phyloP scores from a whole-genome alignment of 2,888 invertebrate genomes.

The Bursaphelenchus okinawaensis region DNA sequence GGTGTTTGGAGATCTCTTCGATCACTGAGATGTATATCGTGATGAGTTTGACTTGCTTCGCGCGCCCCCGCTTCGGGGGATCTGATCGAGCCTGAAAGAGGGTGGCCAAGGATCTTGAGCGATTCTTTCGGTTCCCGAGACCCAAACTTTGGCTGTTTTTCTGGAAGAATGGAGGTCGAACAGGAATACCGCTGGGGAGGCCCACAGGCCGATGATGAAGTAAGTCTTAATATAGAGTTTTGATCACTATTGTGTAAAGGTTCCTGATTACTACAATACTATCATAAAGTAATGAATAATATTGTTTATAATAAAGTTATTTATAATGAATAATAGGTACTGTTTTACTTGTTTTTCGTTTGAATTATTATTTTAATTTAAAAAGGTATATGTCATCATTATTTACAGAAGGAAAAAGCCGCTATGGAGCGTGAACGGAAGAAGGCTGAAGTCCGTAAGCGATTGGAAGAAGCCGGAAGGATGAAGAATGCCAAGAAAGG shows the following conservation, averaged over 20 bases:
- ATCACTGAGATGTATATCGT: no score
- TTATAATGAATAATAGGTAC: not conserved
- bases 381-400: not conserved
- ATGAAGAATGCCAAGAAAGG: conserved; percentile 97
- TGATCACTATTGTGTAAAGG: no score
- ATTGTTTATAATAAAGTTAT: no score
- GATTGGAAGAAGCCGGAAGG: conserved; percentile 95
- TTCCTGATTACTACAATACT: no score
- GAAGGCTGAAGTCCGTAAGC: conserved; percentile 96
- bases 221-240: not conserved
- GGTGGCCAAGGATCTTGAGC: not conserved
- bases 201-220: conserved; percentile 8
- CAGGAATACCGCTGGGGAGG: conserved; percentile 8
- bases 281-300: no score
- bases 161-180: conserved; percentile 1
- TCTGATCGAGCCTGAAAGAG: no score
- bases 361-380: not conserved
- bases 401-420: conserved; percentile 5
- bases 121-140: no score
- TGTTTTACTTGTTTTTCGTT: no score
- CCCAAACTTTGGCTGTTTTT: not conserved
- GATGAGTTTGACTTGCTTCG: no score
- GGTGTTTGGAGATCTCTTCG: no score
- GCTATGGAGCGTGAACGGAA: conserved; percentile 89
- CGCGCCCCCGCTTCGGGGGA: not conserved